A percentile compares a stretch with the other conserved stretches of the same genome.
Conservation (phyloP, 1,140 invertebrate genomes). For the Triops cancriformis region DNA sequence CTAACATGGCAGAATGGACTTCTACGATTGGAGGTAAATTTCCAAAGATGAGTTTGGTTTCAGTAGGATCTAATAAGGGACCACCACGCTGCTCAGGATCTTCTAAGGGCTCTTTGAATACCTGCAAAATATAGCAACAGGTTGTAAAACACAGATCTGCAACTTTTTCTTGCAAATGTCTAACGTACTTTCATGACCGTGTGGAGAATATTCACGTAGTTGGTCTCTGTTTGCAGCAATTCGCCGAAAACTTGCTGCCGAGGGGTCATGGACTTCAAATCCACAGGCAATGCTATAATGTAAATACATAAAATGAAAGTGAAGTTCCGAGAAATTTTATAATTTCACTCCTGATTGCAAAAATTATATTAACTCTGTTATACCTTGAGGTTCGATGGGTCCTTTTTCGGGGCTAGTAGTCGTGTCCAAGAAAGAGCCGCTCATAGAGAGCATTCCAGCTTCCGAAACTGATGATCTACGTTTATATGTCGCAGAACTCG, state of each 20-base stretch:
- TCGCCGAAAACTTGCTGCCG: constrained; percentile 85
- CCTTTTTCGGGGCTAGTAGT: constrained; percentile 43
- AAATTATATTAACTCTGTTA: background rate
- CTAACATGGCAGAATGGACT: constrained; percentile 74
- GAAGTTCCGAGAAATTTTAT: background rate
- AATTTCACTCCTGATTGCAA: background rate
- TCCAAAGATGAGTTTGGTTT: constrained; percentile 92
- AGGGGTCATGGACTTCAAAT: constrained; percentile 52
- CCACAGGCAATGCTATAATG: constrained; percentile 27
- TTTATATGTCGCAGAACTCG: constrained; percentile 47
- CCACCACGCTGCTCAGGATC: constrained; percentile 64
- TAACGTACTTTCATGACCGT: constrained; percentile 71
- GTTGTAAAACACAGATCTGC: background rate
- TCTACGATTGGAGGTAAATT: constrained; percentile 90
- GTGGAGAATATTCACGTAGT: constrained; percentile 90
- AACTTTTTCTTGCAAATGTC: background rate
- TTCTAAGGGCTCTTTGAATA: constrained; percentile 89
- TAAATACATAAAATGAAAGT: background rate
- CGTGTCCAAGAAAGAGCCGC: constrained; percentile 76
- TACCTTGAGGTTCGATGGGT: background rate
- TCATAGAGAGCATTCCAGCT: constrained; percentile 68
- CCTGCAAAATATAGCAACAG: constrained; percentile 46
- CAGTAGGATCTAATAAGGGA: constrained; percentile 75
- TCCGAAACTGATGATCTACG: constrained; percentile 73
- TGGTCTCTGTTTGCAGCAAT: constrained; percentile 88